A percentile compares a stretch with the other conserved stretches of the same genome.
phyloP scores from a whole-genome alignment of 2,797 vertebrate species.

The Myripristis murdjan region DNA sequence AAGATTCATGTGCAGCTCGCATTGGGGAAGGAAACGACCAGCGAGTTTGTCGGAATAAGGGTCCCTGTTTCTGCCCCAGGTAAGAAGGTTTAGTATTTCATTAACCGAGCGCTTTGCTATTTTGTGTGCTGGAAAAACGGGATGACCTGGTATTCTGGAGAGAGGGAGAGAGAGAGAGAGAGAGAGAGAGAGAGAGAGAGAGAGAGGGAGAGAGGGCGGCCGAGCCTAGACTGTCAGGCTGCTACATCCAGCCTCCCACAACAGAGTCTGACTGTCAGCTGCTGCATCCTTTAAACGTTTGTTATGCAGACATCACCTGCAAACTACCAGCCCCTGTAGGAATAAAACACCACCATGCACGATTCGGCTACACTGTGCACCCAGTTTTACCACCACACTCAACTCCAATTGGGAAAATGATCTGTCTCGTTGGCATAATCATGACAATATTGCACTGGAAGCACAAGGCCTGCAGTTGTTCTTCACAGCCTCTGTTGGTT shows the following conservation, averaged over 20 bases:
- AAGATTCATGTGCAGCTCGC: conserved; percentile 70
- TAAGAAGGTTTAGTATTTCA: conserved; percentile 79
- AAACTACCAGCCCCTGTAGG: background rate
- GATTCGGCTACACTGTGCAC: too few species aligned
- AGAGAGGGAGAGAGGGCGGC: conserved; percentile 36
- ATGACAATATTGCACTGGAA: background rate
- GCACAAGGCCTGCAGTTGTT: background rate
- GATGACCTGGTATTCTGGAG: conserved; percentile 28
- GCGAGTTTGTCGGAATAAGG: conserved; percentile 74
- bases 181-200: too few species aligned
- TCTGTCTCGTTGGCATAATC: background rate
- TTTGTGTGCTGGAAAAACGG: conserved; percentile 51
- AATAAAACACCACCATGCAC: too few species aligned
- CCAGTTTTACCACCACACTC: background rate
- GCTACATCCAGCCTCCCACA: conserved; percentile 47
- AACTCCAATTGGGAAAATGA: background rate
- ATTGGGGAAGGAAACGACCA: conserved; percentile 57
- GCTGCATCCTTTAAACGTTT: conserved; percentile 30
- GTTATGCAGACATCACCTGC: conserved; percentile 28
- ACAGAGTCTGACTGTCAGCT: conserved; percentile 24
- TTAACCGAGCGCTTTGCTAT: conserved; percentile 63
- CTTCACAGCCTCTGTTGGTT: background rate
- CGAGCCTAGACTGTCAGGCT: conserved; percentile 48
- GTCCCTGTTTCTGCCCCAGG: conserved; percentile 80
- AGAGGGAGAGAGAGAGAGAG: too few species aligned